Conservation (phyloP, 92 coral and sea anemone species). For the Porites evermanni region DNA sequence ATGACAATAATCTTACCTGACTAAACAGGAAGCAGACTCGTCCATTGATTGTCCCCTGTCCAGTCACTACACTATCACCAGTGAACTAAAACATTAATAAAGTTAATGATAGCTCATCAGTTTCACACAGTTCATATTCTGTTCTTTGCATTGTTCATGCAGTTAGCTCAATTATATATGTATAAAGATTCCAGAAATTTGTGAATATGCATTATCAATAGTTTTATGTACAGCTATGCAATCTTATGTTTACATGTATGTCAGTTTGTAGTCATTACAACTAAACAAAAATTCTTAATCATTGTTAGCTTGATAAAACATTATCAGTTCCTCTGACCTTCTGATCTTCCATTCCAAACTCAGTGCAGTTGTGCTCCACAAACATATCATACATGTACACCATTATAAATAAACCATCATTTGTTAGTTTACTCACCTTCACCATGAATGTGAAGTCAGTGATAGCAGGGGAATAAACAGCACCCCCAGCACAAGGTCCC, state of each 20-base stretch:
- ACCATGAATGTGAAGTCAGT: conserved; percentile 99
- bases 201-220: too few species aligned
- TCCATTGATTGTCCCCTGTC: conserved; percentile 96
- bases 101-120: neutral
- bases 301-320: neutral
- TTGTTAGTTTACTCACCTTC: conserved; percentile 63
- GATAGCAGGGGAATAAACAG: conserved; percentile 99
- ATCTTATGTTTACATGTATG: too few species aligned
- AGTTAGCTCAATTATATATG: too few species aligned
- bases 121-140: neutral
- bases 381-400: conserved; percentile 72
- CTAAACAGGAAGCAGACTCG: conserved; percentile 94
- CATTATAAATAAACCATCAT: too few species aligned
- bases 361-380: conserved; percentile 97
- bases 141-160: neutral
- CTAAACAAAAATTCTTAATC: too few species aligned
- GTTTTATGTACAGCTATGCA: too few species aligned
- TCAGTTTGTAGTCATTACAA: too few species aligned
- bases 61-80: conserved; percentile 99
- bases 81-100: conserved; percentile 66
- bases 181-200: too few species aligned
- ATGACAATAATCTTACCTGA: conserved; percentile 66
- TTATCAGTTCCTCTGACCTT: conserved; percentile 61
- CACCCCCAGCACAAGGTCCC: conserved; percentile 99
- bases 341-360: conserved; percentile 93